These are phyloP conservation scores for Mus spicilegus DNA, from an alignment of 2,113 vertebrate species.

Conservation along the genomic window DNA sequence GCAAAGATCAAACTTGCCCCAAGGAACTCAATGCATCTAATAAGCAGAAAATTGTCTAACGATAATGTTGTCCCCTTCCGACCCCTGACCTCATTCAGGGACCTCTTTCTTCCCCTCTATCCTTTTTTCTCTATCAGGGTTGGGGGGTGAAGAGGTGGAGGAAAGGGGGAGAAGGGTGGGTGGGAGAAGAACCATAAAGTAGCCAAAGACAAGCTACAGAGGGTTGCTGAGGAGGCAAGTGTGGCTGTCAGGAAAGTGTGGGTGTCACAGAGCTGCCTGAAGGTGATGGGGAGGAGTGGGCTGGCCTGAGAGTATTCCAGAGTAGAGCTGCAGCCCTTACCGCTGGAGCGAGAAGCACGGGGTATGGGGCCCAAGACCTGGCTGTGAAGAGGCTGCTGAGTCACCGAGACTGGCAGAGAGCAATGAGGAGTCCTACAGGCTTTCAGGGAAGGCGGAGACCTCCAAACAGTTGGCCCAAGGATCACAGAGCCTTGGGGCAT, in stretches of 20 bases:
- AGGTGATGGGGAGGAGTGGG: background rate
- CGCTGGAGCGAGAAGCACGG: background rate
- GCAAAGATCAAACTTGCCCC: too few relatives aligned
- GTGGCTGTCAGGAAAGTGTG: background rate
- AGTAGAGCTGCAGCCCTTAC: background rate
- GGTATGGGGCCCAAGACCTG: background rate
- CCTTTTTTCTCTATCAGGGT: too few relatives aligned
- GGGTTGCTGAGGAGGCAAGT: background rate
- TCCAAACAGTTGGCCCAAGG: background rate
- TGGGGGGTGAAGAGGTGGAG: too few relatives aligned
- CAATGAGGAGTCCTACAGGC: background rate
- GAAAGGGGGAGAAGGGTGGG: too few relatives aligned
- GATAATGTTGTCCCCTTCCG: too few relatives aligned
- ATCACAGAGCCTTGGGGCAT: background rate
- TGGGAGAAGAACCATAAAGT: too few relatives aligned
- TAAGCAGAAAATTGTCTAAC: too few relatives aligned
- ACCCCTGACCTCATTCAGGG: too few relatives aligned
- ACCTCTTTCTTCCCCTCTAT: too few relatives aligned
- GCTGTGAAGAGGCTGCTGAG: background rate
- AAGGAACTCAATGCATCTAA: too few relatives aligned
- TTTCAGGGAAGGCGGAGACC: background rate
- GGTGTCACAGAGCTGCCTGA: background rate
- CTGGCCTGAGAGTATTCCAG: background rate
- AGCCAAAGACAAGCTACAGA: too few relatives aligned
- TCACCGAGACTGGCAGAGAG: background rate